phyloP scores from a whole-genome alignment of 1,140 invertebrate species.

The Teleogryllus occipitalis region DNA sequence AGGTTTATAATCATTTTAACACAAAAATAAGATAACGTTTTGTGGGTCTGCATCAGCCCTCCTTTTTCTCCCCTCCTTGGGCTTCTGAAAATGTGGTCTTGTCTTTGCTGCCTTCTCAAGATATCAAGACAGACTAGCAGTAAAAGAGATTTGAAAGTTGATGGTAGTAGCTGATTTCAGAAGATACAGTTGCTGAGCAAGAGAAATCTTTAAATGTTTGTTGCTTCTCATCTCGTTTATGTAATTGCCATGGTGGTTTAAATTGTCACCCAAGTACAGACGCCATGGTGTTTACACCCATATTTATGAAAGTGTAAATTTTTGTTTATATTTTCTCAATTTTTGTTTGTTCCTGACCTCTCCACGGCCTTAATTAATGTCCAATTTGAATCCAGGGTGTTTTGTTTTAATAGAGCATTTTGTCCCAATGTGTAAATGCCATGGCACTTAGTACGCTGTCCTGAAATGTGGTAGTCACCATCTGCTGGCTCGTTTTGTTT shows the following conservation, averaged over 20 bases:
- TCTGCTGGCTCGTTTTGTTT: neutral
- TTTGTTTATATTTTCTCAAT: neutral
- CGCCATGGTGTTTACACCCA: neutral
- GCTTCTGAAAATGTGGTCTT: neutral
- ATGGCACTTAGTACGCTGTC: neutral
- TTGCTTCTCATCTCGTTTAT: neutral
- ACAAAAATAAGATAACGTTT: neutral
- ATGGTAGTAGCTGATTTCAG: neutral
- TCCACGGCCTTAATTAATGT: neutral
- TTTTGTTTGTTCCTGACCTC: neutral
- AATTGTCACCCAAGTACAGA: constrained; percentile 1
- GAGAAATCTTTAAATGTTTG: neutral
- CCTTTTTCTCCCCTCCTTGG: neutral
- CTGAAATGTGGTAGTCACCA: neutral
- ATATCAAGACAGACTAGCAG: neutral
- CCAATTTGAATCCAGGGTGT: neutral
- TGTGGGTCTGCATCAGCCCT: neutral
- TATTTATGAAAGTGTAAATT: neutral
- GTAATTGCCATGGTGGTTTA: neutral
- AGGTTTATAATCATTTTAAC: no score
- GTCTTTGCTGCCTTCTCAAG: neutral
- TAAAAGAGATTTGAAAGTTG: neutral
- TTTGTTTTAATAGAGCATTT: neutral
- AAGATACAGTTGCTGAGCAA: constrained; percentile 1
- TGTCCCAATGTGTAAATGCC: neutral